phyloP scores from a whole-genome alignment of 2,797 vertebrate genomes.

The Pangasius larnaudii region DNA sequence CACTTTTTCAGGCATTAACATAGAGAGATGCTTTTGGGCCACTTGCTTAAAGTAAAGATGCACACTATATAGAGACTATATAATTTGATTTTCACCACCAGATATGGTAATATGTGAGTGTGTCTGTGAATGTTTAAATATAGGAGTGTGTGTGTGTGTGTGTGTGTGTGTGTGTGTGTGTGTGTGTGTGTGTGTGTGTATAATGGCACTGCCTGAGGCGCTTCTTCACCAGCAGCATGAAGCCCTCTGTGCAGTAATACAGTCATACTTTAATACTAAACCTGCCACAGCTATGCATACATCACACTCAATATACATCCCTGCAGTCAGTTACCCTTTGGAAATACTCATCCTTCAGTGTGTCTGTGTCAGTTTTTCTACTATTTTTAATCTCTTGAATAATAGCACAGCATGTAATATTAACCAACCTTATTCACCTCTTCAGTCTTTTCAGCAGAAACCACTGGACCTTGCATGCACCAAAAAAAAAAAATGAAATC shows the following conservation, averaged over 20 bases:
- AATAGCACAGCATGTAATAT: background rate
- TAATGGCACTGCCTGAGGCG: background rate
- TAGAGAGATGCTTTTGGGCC: background rate
- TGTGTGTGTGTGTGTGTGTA: background rate
- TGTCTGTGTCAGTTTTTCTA: background rate
- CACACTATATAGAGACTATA: background rate
- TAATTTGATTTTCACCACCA: background rate
- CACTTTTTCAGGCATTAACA: background rate
- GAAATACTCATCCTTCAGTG: slow-evolving; percentile 31
- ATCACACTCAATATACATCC: slow-evolving; percentile 64
- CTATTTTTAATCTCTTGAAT: background rate
- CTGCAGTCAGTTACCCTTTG: slow-evolving; percentile 54
- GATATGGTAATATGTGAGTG: background rate
- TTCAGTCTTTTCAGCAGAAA: background rate
- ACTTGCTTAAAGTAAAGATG: background rate
- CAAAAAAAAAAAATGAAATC: background rate
- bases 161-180: slow-evolving; percentile 4
- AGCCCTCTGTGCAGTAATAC: slow-evolving; percentile 64
- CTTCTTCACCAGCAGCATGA: slow-evolving; percentile 36
- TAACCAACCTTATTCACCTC: background rate
- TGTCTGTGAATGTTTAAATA: background rate
- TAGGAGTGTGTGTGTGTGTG: background rate
- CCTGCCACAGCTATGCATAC: slow-evolving; percentile 57
- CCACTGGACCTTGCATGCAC: background rate
- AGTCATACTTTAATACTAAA: slow-evolving; percentile 66